These are phyloP conservation scores for Varecia variegata DNA, from an alignment of 2,797 vertebrate species.

Conservation along the genomic window DNA sequence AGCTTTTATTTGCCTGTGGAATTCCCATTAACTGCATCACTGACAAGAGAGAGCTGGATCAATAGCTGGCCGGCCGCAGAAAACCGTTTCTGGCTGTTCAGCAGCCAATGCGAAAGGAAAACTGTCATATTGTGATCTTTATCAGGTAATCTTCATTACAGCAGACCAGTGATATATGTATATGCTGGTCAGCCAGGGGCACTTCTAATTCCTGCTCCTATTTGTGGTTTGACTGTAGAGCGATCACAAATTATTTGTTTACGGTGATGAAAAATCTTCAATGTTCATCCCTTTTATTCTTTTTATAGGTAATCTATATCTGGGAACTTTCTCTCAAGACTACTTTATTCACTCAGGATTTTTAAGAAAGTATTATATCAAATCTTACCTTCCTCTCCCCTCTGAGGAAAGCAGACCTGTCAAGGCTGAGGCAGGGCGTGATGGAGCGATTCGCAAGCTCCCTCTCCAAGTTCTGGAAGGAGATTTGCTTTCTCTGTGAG, in stretches of 20 bases:
- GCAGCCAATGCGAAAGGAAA: constrained; percentile 93
- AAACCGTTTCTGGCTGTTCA: constrained; percentile 92
- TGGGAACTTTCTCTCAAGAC: constrained; percentile 83
- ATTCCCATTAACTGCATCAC: constrained; percentile 91
- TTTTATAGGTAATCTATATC: constrained; percentile 88
- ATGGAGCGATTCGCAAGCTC: constrained; percentile 56
- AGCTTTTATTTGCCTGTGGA: constrained; percentile 91
- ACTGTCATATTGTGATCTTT: constrained; percentile 99
- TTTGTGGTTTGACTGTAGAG: constrained; percentile 82
- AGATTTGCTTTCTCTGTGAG: constrained; percentile 54
- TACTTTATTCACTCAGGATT: constrained; percentile 80
- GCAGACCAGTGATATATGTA: constrained; percentile 93
- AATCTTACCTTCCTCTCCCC: constrained; percentile 61
- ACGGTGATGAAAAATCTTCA: constrained; percentile 84
- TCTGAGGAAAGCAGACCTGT: background rate
- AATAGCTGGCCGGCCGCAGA: constrained; percentile 86
- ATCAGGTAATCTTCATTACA: constrained; percentile 97
- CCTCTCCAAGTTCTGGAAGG: constrained; percentile 55
- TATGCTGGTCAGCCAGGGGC: constrained; percentile 88
- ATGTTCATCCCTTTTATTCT: constrained; percentile 87
- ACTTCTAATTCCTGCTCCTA: constrained; percentile 84
- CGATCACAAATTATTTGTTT: constrained; percentile 90
- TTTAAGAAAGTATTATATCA: constrained; percentile 79
- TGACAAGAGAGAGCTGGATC: constrained; percentile 88
- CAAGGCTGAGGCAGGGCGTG: background rate